Evolutionary conservation across 2,113 vertebrate genomes (phyloP), one percentile per base, ranked within the genome.

Genomic region (Pteropus alecto): DNA sequence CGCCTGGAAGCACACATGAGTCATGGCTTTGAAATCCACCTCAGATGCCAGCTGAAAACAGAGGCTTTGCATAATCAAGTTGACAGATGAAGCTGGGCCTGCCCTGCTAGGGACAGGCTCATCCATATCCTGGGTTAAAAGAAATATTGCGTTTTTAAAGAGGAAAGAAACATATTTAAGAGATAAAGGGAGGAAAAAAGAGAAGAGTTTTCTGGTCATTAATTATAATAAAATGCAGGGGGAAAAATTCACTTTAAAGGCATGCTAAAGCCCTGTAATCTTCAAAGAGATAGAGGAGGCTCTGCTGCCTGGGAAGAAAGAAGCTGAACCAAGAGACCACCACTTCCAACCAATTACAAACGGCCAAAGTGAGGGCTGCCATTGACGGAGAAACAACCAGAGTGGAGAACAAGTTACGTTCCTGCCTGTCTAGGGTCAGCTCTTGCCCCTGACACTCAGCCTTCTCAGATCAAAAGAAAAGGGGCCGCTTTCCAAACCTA

Each of bases 151-250:
- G 65, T 98, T 99, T 99, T 98, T 98, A 98, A 96, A 98, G 98
- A 98, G 98, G 95, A 98, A 98, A 98, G 98, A 98, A 98, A 98
- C 98, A 98, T 99, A 98, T 99, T 99, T 99, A 98, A 99, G 98
- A 99, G 98, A 99, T 98, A 99, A 99, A 99, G 98, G 74, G 15
- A 48, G 87, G 84, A n/a, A 14, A 93, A 97, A 98, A 95, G 88
- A 97, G 97, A 98, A 98, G 98, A 98, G 98, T 98, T 98, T 98
- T 97, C 97, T 97, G 98, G 98, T 98, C 98, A 99, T 99, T 98
- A 99, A 98, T 99, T 99, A 98, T 98, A 97, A 98, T 98, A 99
- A 98, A 98, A 98, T 92, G 61, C 79, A 71, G 96, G 85, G 87
- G 81, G 60, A 48, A 95, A 98, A 98, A 98, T 98, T 98, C 97